These are phyloP conservation scores for Brotula barbata DNA, from an alignment of 2,797 vertebrate genomes.

Conservation along the genomic window DNA sequence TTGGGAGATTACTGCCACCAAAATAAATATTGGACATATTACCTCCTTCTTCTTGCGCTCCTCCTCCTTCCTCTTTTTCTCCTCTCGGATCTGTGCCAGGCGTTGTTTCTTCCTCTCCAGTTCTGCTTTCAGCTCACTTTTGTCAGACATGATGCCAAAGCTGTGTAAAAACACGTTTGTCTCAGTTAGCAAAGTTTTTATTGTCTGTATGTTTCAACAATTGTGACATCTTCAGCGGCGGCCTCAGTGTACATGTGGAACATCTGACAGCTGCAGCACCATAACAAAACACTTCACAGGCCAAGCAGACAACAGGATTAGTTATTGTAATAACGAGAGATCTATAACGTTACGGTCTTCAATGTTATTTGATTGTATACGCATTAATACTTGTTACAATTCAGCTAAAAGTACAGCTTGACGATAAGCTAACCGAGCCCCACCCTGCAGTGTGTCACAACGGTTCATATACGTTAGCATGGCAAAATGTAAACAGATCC, in stretches of 20 bases:
- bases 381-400: neutral
- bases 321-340: neutral
- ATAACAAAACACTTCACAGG: too few species aligned
- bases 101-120: slow-evolving; percentile 97
- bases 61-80: slow-evolving; percentile 98
- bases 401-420: neutral
- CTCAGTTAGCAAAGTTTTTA: too few species aligned
- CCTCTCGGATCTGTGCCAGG: slow-evolving; percentile 96
- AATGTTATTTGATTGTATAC: neutral
- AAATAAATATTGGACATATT: slow-evolving; percentile 30
- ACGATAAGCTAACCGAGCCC: slow-evolving; percentile 49
- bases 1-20: too few species aligned
- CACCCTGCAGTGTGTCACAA: slow-evolving; percentile 49
- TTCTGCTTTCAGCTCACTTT: slow-evolving; percentile 98
- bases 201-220: too few species aligned
- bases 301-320: too few species aligned
- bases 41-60: slow-evolving; percentile 98
- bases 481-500: neutral
- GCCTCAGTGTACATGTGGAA: too few species aligned
- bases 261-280: too few species aligned
- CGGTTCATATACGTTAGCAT: slow-evolving; percentile 7
- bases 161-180: slow-evolving; percentile 47
- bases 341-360: neutral
- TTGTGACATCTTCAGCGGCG: too few species aligned
- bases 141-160: slow-evolving; percentile 93